A percentile compares a stretch with the other conserved stretches of the same genome.
phyloP scores from a whole-genome alignment of 1,140 invertebrate species.

The Pachyrhynchus sulphureomaculatus region DNA sequence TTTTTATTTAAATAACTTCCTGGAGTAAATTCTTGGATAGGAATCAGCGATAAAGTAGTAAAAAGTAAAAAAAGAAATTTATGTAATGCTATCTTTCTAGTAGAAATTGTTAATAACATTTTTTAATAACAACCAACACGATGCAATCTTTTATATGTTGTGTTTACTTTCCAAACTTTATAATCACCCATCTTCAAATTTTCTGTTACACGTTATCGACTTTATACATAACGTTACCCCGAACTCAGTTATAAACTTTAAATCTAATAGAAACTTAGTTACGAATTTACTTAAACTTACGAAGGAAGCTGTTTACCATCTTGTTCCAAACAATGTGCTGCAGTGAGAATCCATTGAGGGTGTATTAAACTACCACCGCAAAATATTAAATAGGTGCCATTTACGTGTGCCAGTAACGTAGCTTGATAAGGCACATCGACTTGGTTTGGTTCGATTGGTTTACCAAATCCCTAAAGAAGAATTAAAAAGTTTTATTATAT shows the following conservation, averaged over 20 bases:
- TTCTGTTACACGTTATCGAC: neutral
- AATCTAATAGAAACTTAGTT: slow-evolving; percentile 23
- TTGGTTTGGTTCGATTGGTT: slow-evolving; percentile 42
- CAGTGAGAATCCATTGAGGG: slow-evolving; percentile 51
- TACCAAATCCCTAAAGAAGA: slow-evolving; percentile 43
- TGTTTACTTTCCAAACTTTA: too few species aligned
- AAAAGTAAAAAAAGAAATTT: too few species aligned
- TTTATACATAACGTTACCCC: neutral
- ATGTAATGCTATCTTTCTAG: too few species aligned
- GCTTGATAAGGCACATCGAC: slow-evolving; percentile 49
- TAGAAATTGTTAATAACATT: too few species aligned
- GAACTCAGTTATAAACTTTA: slow-evolving; percentile 19
- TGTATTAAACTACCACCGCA: slow-evolving; percentile 53
- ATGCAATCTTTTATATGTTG: too few species aligned
- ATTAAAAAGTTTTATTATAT: too few species aligned
- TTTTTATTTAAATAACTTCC: too few species aligned
- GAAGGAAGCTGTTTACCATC: slow-evolving; percentile 35
- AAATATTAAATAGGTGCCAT: slow-evolving; percentile 42
- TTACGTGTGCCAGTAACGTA: slow-evolving; percentile 37
- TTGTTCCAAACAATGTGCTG: slow-evolving; percentile 51
- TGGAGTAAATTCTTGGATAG: too few species aligned
- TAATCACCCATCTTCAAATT: neutral
- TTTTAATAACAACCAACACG: too few species aligned
- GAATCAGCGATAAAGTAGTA: too few species aligned
- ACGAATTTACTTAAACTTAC: slow-evolving; percentile 29